Evolutionary conservation across 2,888 invertebrate genomes (phyloP).

Genomic region (Andrena flavipes): DNA sequence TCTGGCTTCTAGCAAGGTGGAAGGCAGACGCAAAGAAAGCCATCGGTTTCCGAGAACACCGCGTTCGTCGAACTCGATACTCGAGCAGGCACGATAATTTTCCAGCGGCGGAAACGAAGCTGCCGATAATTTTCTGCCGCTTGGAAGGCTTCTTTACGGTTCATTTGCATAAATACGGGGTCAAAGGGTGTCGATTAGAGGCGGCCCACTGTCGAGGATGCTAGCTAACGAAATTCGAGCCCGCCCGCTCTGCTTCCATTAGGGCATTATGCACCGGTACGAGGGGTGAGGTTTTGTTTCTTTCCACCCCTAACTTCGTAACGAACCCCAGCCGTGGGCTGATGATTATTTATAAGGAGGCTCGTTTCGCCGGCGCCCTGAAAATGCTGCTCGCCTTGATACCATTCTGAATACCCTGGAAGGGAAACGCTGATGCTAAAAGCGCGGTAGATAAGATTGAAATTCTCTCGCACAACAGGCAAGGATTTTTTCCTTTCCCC

Average conservation of each 20-base stretch:
- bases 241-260: neutral
- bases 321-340: constrained; percentile 11
- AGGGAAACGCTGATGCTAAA: neutral
- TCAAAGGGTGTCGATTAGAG: constrained; percentile 55
- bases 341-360: constrained; percentile 39
- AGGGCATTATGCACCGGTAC: constrained; percentile 32
- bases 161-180: constrained; percentile 58
- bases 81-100: constrained; percentile 38
- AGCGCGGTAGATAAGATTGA: neutral
- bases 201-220: constrained; percentile 21
- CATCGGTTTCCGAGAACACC: constrained; percentile 1
- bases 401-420: neutral
- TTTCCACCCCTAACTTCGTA: neutral
- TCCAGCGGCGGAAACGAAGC: constrained; percentile 41
- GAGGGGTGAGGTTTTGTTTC: constrained; percentile 27
- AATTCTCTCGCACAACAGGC: neutral
- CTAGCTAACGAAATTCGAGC: constrained; percentile 47
- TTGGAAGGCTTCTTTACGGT: constrained; percentile 40
- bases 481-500: neutral
- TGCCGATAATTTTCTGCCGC: constrained; percentile 50
- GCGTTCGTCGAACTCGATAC: constrained; percentile 37
- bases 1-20: neutral
- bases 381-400: neutral
- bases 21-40: too few species aligned
- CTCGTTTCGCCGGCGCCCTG: neutral